Conservation (phyloP, 2,888 invertebrate species). For the Sphinx pinastri region DNA sequence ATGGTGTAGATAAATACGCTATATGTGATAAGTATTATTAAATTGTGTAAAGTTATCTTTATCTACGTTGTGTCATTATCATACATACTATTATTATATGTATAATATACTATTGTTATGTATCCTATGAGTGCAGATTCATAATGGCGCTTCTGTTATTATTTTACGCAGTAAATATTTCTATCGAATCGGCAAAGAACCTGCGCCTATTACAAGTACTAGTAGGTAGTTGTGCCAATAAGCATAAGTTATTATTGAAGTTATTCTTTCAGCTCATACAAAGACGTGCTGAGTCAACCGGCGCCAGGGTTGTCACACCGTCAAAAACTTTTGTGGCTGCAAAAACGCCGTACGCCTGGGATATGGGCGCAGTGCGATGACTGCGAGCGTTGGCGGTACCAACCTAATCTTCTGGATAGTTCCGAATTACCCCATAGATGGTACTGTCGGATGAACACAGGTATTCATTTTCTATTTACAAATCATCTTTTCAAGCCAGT, state of each 20-base stretch:
- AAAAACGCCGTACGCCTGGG: constrained; percentile 74
- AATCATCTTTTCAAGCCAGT: not conserved
- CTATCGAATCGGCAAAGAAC: too few species aligned
- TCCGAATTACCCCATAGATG: constrained; percentile 84
- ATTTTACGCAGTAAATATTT: too few species aligned
- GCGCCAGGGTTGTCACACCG: constrained; percentile 54
- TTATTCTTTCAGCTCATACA: constrained; percentile 48
- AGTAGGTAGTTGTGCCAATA: not conserved
- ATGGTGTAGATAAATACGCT: too few species aligned
- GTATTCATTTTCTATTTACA: constrained; percentile 49
- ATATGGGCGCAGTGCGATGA: constrained; percentile 85
- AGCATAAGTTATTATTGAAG: not conserved
- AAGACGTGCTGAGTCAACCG: constrained; percentile 65
- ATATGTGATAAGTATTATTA: too few species aligned
- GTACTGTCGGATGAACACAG: constrained; percentile 86
- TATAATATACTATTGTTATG: too few species aligned
- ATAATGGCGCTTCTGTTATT: too few species aligned
- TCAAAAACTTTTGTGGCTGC: constrained; percentile 74
- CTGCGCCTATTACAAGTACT: too few species aligned
- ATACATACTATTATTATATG: too few species aligned
- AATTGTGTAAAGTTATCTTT: too few species aligned
- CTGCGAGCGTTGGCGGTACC: constrained; percentile 85
- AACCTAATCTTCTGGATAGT: constrained; percentile 82
- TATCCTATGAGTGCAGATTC: too few species aligned
- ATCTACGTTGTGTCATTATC: not conserved